Evolutionary conservation across 2,797 vertebrate genomes (phyloP).

Genomic region (Platalea minor): DNA sequence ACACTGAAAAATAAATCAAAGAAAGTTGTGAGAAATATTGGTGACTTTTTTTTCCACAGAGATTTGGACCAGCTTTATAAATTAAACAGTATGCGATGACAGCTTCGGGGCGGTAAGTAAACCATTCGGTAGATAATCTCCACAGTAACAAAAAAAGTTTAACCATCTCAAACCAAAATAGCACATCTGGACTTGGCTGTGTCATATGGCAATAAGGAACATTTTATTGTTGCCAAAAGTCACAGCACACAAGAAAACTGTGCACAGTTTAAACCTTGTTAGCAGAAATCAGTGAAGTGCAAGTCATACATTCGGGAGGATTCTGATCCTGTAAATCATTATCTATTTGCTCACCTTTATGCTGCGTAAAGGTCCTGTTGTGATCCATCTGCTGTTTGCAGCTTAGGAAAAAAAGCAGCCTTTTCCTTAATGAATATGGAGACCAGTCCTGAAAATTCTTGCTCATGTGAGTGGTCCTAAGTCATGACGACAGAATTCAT

Average conservation of each 20-base stretch:
- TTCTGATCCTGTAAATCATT: constrained; percentile 2
- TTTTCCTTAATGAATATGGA: not conserved
- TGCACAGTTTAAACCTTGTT: not conserved
- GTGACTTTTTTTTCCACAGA: constrained; percentile 73
- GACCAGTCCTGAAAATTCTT: not conserved
- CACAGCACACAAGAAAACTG: constrained; percentile 15
- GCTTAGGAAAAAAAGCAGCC: not conserved
- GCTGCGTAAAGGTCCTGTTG: not conserved
- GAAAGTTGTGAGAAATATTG: constrained; percentile 82
- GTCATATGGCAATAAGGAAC: constrained; percentile 64
- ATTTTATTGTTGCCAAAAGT: constrained; percentile 76
- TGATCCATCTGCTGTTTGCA: not conserved
- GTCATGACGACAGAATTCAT: not conserved
- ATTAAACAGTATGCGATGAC: constrained; percentile 87
- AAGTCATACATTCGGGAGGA: not conserved
- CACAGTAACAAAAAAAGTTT: constrained; percentile 89
- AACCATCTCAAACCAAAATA: constrained; percentile 81
- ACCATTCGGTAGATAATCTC: constrained; percentile 87
- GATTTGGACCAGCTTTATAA: constrained; percentile 84
- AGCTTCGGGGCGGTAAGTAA: constrained; percentile 82
- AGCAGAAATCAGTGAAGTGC: not conserved
- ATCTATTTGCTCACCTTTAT: constrained; percentile 9
- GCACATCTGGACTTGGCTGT: constrained; percentile 66
- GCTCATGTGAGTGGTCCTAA: not conserved
- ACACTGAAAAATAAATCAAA: constrained; percentile 83